These are phyloP conservation scores for Lamellibrachia luymesi DNA, from an alignment of 1,140 invertebrate genomes.

Conservation along the genomic window DNA sequence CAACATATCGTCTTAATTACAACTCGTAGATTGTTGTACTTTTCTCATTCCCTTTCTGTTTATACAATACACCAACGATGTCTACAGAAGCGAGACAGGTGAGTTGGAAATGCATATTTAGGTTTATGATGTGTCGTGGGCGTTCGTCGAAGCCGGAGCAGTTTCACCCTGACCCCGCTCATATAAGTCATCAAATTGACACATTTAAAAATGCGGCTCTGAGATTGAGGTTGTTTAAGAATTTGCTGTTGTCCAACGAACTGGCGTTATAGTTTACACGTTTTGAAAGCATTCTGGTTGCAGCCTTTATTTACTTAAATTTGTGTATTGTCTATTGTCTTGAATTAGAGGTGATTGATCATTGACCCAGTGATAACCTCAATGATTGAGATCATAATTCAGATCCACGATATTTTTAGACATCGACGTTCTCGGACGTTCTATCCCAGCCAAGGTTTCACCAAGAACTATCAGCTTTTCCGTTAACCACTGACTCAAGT, in stretches of 20 bases:
- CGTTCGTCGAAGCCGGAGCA: background rate
- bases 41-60: background rate
- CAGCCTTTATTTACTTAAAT: too few relatives aligned
- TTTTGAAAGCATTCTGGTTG: too few relatives aligned
- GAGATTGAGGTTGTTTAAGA: background rate
- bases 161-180: background rate
- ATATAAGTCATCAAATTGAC: background rate
- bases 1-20: background rate
- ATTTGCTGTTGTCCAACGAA: background rate
- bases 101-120: background rate
- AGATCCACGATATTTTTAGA: too few relatives aligned
- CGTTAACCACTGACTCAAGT: too few relatives aligned
- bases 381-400: too few relatives aligned
- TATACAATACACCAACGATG: background rate
- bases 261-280: background rate
- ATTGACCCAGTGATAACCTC: too few relatives aligned
- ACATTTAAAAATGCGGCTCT: background rate
- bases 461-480: too few relatives aligned
- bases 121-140: background rate
- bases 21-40: background rate
- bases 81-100: background rate
- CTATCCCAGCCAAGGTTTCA: too few relatives aligned
- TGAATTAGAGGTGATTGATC: too few relatives aligned
- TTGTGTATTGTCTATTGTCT: too few relatives aligned
- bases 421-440: too few relatives aligned